A percentile compares a stretch with the other conserved stretches of the same genome.
phyloP scores from a whole-genome alignment of 2,888 invertebrate genomes.

The Boloria selene region DNA sequence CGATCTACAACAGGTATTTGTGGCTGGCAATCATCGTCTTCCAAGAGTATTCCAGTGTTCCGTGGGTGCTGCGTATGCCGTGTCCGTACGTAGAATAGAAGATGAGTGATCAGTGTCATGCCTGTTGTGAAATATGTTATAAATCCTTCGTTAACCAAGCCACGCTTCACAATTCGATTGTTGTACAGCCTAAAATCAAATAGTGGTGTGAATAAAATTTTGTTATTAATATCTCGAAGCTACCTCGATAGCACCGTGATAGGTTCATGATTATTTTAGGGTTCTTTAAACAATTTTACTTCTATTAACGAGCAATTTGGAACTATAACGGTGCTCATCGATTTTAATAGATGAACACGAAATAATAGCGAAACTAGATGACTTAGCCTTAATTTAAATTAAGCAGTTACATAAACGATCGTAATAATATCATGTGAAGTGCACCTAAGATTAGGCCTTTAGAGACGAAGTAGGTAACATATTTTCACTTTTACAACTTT shows the following conservation, averaged over 20 bases:
- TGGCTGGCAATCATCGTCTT: slow-evolving; percentile 63
- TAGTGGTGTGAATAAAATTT: slow-evolving; percentile 11
- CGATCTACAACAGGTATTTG: slow-evolving; percentile 79
- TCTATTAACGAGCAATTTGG: slow-evolving; percentile 3
- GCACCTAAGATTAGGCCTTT: no score
- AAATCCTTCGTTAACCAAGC: slow-evolving; percentile 2
- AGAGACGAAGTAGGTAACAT: no score
- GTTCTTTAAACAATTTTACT: slow-evolving; percentile 5
- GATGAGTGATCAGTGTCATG: slow-evolving; percentile 38
- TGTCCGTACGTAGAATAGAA: slow-evolving; percentile 61
- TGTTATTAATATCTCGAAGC: slow-evolving; percentile 20
- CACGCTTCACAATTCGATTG: not conserved
- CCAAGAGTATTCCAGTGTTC: slow-evolving; percentile 63
- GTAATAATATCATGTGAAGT: no score
- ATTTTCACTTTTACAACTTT: no score
- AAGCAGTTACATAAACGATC: slow-evolving; percentile 11
- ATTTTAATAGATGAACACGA: not conserved
- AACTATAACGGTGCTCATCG: slow-evolving; percentile 1
- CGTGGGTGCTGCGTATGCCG: slow-evolving; percentile 62
- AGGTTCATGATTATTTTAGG: slow-evolving; percentile 17
- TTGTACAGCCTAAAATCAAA: slow-evolving; percentile 1
- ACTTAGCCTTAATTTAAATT: not conserved
- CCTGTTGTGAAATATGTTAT: slow-evolving; percentile 22
- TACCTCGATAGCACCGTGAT: slow-evolving; percentile 16
- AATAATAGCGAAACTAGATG: no score